Conservation (phyloP, 1,140 invertebrate genomes). For the Macrotrachela quadricornifera region DNA sequence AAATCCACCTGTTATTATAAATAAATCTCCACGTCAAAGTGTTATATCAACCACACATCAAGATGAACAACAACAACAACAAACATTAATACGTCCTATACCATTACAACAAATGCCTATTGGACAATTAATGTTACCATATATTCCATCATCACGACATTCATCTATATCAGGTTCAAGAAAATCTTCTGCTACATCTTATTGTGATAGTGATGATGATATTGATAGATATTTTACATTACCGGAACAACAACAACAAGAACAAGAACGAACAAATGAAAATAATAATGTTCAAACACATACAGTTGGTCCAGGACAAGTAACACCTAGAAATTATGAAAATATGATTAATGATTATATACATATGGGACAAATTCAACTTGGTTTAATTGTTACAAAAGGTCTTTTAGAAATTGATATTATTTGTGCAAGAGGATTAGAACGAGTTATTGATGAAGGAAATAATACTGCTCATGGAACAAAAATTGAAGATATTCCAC, state of each 20-base stretch:
- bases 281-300: neutral
- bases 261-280: too few species aligned
- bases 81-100: too few species aligned
- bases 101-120: neutral
- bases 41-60: too few species aligned
- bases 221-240: constrained; percentile 1
- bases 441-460: neutral
- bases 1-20: too few species aligned
- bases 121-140: neutral
- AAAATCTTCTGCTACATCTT: neutral
- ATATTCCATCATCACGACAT: neutral
- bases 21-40: too few species aligned
- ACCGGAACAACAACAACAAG: too few species aligned
- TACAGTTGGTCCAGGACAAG: constrained; percentile 19
- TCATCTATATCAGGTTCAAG: neutral
- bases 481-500: neutral
- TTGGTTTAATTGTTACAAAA: constrained; percentile 67
- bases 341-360: constrained; percentile 14
- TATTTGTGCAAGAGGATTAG: constrained; percentile 39
- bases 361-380: constrained; percentile 47
- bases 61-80: too few species aligned
- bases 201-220: constrained; percentile 5
- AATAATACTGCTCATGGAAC: neutral
- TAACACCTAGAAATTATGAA: constrained; percentile 12
- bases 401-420: constrained; percentile 73